Conservation (phyloP, 2,888 invertebrate genomes). For the Drosophila mimica region DNA sequence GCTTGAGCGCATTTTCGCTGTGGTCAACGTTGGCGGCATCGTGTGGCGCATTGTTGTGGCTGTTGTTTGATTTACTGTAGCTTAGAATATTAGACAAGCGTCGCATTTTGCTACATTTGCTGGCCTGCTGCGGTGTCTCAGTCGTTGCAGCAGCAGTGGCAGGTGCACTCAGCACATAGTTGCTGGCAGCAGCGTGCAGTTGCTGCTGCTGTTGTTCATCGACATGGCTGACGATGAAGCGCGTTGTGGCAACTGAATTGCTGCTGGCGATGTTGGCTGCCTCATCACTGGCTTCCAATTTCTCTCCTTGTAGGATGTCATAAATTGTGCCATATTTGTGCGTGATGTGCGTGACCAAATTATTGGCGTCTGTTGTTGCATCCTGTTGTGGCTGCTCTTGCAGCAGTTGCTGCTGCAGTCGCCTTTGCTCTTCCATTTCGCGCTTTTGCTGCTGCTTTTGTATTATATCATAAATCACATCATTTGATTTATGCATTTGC, state of each 20-base stretch:
- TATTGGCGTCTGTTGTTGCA: slow-evolving; percentile 41
- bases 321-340: slow-evolving; percentile 85
- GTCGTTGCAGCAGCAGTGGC: slow-evolving; percentile 13
- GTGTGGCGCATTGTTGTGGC: slow-evolving; percentile 25
- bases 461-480: slow-evolving; percentile 85
- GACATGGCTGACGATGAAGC: slow-evolving; percentile 84
- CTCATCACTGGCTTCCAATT: slow-evolving; percentile 60
- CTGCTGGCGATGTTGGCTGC: slow-evolving; percentile 3
- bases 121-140: slow-evolving; percentile 33
- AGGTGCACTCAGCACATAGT: slow-evolving; percentile 4
- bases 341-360: slow-evolving; percentile 50
- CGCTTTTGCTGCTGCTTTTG: slow-evolving; percentile 76
- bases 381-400: slow-evolving; percentile 36
- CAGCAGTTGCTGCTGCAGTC: slow-evolving; percentile 21
- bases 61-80: slow-evolving; percentile 64
- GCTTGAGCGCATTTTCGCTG: slow-evolving; percentile 16
- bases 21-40: slow-evolving; percentile 20
- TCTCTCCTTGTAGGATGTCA: slow-evolving; percentile 84
- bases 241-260: slow-evolving; percentile 67
- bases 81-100: slow-evolving; percentile 84
- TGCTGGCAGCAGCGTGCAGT: slow-evolving; percentile 2
- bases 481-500: slow-evolving; percentile 69
- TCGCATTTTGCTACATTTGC: slow-evolving; percentile 80
- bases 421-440: slow-evolving; percentile 38
- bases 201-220: slow-evolving; percentile 70